These are phyloP conservation scores for Echiichthys vipera DNA, from an alignment of 2,797 vertebrate genomes.

Conservation along the genomic window DNA sequence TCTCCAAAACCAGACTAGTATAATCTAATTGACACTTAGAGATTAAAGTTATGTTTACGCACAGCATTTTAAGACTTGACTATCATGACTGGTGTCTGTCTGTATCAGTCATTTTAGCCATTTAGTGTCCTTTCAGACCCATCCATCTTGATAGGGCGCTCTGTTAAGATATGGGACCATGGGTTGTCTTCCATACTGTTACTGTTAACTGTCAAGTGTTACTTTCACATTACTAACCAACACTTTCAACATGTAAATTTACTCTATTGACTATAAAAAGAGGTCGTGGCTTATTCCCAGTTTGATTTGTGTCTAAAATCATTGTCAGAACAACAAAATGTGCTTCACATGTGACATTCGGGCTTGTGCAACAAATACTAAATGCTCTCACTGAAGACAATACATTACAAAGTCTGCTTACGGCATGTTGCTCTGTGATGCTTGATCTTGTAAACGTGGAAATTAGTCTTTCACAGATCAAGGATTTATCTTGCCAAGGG, in stretches of 20 bases:
- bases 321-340: no score
- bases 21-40: constrained; percentile 20
- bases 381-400: not conserved
- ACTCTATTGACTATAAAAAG: not conserved
- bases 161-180: constrained; percentile 71
- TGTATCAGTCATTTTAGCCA: constrained; percentile 65
- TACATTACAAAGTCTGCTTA: constrained; percentile 8
- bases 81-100: constrained; percentile 68
- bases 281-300: not conserved
- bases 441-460: constrained; percentile 49
- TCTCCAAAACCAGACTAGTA: not conserved
- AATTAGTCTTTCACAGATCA: constrained; percentile 54
- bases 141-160: constrained; percentile 78
- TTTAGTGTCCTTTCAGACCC: constrained; percentile 65
- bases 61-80: constrained; percentile 43
- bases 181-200: constrained; percentile 78
- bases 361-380: not conserved
- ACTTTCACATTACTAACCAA: constrained; percentile 22
- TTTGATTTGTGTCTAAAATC: constrained; percentile 1
- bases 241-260: constrained; percentile 9
- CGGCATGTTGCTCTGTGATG: constrained; percentile 16
- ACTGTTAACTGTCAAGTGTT: constrained; percentile 71
- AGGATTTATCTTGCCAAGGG: constrained; percentile 44
- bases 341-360: not conserved
- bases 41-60: constrained; percentile 43